A percentile compares a stretch with the other conserved stretches of the same genome.
These are phyloP conservation scores for Coregonus ussuriensis DNA, from an alignment of 2,797 vertebrate genomes.

Conservation along the genomic window DNA sequence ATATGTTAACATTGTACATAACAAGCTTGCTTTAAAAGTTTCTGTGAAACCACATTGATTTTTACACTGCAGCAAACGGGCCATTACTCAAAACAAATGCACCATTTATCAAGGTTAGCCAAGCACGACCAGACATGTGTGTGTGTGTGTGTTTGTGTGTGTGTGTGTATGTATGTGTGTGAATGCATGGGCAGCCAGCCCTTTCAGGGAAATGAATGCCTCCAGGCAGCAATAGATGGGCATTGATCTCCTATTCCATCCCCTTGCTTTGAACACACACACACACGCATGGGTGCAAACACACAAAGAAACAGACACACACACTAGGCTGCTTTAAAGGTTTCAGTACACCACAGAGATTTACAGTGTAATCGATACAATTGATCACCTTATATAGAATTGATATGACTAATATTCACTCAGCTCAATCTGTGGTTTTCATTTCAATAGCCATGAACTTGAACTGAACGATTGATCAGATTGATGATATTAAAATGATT, in stretches of 20 bases:
- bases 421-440: conserved; percentile 1
- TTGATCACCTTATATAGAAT: conserved; percentile 56
- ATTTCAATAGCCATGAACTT: conserved; percentile 35
- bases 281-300: not conserved
- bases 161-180: not conserved
- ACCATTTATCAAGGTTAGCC: conserved; percentile 74
- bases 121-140: conserved; percentile 54
- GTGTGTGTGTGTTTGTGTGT: conserved; percentile 15
- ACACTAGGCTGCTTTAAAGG: not conserved
- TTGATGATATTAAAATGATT: not conserved
- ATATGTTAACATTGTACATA: conserved; percentile 71
- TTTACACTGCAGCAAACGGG: conserved; percentile 66
- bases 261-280: conserved; percentile 13
- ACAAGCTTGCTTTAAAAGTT: conserved; percentile 66
- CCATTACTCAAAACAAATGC: conserved; percentile 80
- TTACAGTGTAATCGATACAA: conserved; percentile 43
- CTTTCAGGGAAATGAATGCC: conserved; percentile 62
- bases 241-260: conserved; percentile 71
- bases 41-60: conserved; percentile 72
- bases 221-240: conserved; percentile 51
- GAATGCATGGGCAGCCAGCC: conserved; percentile 12
- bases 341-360: not conserved
- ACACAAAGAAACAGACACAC: conserved; percentile 19
- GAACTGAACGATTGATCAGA: conserved; percentile 18
- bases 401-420: conserved; percentile 38